Evolutionary conservation across 2,113 vertebrate genomes (phyloP), one percentile per base, ranked within the genome.

Genomic region (Hippotragus niger): DNA sequence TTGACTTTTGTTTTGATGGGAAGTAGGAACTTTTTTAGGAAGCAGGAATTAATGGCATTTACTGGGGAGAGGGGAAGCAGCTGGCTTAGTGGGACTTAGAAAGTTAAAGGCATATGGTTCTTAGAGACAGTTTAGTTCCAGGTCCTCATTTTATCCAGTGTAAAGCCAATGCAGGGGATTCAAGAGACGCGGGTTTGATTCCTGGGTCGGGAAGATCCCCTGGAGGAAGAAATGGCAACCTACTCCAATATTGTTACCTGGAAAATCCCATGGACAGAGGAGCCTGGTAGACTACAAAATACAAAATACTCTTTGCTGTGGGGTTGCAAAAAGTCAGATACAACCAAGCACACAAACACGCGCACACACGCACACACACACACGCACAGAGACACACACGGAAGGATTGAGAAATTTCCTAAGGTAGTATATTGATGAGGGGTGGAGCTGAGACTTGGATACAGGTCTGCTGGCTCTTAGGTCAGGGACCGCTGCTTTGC

Each of bases 81-180:
- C 14, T 53, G 33, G 17, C 17, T 27, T 47, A 7, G 13, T 5
- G 14, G n/a, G n/a, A 52, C 3, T 76, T 85, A 90, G 53, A n/a
- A 94, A 78, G 17, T 82, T 82, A 27, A 29, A 86, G 67, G 23
- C 47, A 82, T 64, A 47, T 14, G 31, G 88, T 91, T 55, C 25
- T 33, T 31, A 64, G 87, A 82, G 27, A 82, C 60, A 29, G 29
- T 78, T 83, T 62, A 93, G 50, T 58, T 88, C 47, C 52, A 74
- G 60, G 33, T 11, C n/a, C 31, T 95, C n/a, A n/a, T 88, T 71
- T 96, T 57, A 76, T 45, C 19, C 81, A 80, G 40, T 43, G 40
- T 76, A 43, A 76, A 40, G 67, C 10, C n/a, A 74, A 13, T 27
- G 40, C 40, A 76, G 71, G 12, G 40, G 71, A 43, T 12, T 43